phyloP scores from a whole-genome alignment of 1,140 invertebrate species.

The Drosophila pseudoananassae region DNA sequence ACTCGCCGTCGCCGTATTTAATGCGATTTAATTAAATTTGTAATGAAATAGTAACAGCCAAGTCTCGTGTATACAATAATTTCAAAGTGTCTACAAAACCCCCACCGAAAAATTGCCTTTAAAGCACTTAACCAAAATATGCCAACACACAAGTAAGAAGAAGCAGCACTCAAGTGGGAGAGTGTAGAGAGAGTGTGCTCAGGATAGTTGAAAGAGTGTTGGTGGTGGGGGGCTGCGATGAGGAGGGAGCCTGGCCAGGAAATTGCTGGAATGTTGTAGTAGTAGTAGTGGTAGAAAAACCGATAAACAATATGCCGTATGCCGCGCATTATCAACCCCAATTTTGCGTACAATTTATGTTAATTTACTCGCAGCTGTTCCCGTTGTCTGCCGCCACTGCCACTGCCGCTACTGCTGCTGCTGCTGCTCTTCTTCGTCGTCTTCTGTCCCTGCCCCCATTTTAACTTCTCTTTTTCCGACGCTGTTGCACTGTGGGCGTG shows the following conservation, averaged over 20 bases:
- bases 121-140: slow-evolving; percentile 49
- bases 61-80: slow-evolving; percentile 16
- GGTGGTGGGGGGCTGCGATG: not conserved
- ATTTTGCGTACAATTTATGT: slow-evolving; percentile 54
- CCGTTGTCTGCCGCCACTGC: slow-evolving; percentile 26
- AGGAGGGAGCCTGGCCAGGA: slow-evolving; percentile 33
- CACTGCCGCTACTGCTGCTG: slow-evolving; percentile 11
- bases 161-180: slow-evolving; percentile 28
- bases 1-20: not conserved
- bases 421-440: slow-evolving; percentile 21
- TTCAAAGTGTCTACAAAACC: slow-evolving; percentile 27
- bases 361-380: slow-evolving; percentile 51
- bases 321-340: slow-evolving; percentile 50
- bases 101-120: slow-evolving; percentile 17
- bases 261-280: slow-evolving; percentile 69
- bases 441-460: slow-evolving; percentile 49
- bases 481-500: slow-evolving; percentile 70
- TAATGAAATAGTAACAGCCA: slow-evolving; percentile 15
- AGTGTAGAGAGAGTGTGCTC: slow-evolving; percentile 17
- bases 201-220: not conserved
- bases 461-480: slow-evolving; percentile 34
- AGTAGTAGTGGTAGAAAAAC: slow-evolving; percentile 42
- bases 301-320: slow-evolving; percentile 51
- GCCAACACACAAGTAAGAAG: slow-evolving; percentile 51
- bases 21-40: slow-evolving; percentile 39